Evolutionary conservation across 2,113 vertebrate species (phyloP), one percentile per base, ranked within the genome.

Genomic region (Xyliphius kryptos): DNA sequence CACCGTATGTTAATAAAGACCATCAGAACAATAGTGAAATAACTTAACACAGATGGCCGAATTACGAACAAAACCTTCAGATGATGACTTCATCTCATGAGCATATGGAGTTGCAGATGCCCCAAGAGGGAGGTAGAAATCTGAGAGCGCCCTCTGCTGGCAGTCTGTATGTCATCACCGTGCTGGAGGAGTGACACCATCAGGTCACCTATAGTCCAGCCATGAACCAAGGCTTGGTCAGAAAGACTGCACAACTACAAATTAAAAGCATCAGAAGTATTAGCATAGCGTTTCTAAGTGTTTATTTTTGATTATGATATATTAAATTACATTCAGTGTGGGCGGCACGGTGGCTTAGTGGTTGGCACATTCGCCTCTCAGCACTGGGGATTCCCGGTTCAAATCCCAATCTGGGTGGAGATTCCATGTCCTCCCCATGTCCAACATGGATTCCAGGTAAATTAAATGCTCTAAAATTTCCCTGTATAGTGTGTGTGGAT

Each of bases 151-250:
- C 73, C 68, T 64, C 56, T 74, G 53, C 53, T 66, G 68, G 67
- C 17, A 9, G 43, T 13, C 20, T 60, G 19, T 12, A 49, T 61
- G 17, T 61, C 21, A 11, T 68, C 61, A 66, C 70, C 73, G 49
- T 72, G 66, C 13, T 61, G 49, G 8, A 71, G n/a, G 22, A 77
- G 56, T 15, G 66, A 68, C 3, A 44, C 47, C 26, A 75, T 36
- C 67, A 79, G 71, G 22, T 56, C 53, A 7, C 66, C 68, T 41
- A 75, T 75, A 1, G 70, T 79, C 70, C 73, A 75, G 53, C 66
- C 56, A 13, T 32, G 56, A 61, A 58, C 7, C 40, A 19, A 40
- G 14, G 68, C 66, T 16, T 36, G 52, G 12, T 8, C 48, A 52
- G 63, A 76, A 13, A 75, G 19, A 9, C 66, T 63, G 48, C 32